Base-by-base conservation (phyloP, 1,140 invertebrate species). In the Limonius californicus region DNA sequence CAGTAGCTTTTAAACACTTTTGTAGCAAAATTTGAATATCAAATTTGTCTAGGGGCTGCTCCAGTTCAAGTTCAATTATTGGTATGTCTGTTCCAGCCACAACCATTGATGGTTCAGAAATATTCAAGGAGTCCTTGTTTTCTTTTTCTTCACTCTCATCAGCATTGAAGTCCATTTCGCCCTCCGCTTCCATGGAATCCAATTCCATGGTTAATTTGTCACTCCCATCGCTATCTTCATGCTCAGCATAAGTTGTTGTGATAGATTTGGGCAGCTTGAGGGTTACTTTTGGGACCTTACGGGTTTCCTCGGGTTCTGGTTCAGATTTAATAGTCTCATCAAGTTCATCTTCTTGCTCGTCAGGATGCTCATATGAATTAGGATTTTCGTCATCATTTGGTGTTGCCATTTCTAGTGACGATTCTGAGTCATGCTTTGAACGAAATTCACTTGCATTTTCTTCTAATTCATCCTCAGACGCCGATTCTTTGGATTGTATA, bases 41-140 rank as follows among this genome's bases (percentile, higher is more conserved):
- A 75, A 90, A 85, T 68, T 83, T 87, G 66, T 91, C 88, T 35
- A 92, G 73, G 2, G 86, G 85, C 43, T 83, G 84, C 65, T 90
- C 85, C 8, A 92, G 78, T 57, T 86, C 84, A n/a, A 92, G 70
- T 72, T 91, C 89, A 62, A 87, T 83, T 6, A 83, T 77, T 45
- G 84, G 80, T 16, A 88, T 76, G 54, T 89, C 86, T n/a, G 80
- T 76, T 9, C 81, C 80, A 2, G 86, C 87, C 20, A 87, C 68
- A 9, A 74, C 65, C 32, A 70, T 54, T 18, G 57, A 18, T 11
- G 56, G 35, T 21, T 63, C 54, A 11, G 60, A 59, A 54, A 77
- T 72, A 11, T 59, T 35, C 42, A 59, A 62, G 20, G 18, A 42
- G 15, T 71, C 61, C 4, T 62, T 57, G 35, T 21, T 19, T 57